Conservation (phyloP, 2,797 vertebrate genomes). For the Spinus pinus region DNA sequence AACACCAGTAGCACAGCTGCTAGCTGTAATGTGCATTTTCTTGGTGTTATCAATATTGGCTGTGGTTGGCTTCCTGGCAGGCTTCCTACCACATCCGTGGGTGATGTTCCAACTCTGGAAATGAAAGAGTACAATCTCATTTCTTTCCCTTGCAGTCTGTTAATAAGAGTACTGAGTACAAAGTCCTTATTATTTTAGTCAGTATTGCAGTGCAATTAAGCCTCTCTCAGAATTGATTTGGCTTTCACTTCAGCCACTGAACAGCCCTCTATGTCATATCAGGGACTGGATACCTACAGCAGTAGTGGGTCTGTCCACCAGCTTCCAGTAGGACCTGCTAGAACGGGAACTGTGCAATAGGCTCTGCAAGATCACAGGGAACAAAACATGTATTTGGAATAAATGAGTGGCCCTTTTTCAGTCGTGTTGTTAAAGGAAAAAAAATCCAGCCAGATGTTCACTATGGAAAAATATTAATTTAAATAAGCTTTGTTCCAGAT, state of each 20-base stretch:
- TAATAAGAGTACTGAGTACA: not conserved
- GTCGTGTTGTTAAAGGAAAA: not conserved
- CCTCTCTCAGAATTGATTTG: not conserved
- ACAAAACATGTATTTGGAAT: not conserved
- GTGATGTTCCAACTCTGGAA: not conserved
- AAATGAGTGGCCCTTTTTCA: not conserved
- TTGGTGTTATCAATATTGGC: not conserved
- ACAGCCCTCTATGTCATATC: not conserved
- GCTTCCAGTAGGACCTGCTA: not conserved
- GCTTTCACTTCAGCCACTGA: not conserved
- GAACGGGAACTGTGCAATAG: not conserved
- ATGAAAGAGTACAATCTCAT: not conserved
- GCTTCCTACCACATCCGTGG: not conserved
- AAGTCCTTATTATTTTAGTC: not conserved
- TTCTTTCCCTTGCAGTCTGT: not conserved
- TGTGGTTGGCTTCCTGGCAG: not conserved
- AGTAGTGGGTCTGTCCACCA: not conserved
- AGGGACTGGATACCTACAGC: not conserved
- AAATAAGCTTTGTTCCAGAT: not conserved
- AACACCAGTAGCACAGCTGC: not conserved
- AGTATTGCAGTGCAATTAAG: not conserved
- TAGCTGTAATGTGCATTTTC: not conserved
- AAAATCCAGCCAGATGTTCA: not conserved
- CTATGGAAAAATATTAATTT: not conserved
- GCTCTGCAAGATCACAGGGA: not conserved